Evolutionary conservation across 2,113 vertebrate species (phyloP), one percentile per base, ranked within the genome.

Genomic region (Dendropsophus ebraccatus): DNA sequence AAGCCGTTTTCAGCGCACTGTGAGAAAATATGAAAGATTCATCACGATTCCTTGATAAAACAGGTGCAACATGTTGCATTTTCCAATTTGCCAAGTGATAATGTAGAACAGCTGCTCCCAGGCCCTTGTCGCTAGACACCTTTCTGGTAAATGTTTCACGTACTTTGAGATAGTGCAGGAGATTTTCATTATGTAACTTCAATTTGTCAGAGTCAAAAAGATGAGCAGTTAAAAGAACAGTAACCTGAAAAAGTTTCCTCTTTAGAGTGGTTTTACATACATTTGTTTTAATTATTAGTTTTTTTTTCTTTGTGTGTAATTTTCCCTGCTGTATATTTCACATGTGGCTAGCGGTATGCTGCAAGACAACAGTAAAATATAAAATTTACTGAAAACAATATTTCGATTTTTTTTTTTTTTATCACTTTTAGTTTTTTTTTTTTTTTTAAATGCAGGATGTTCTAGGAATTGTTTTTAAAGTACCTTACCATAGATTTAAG

Each of bases 31-130:
- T 70, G 32, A 82, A 47, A 19, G 25, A 69, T 70, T 70, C 45
- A 54, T 37, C 52, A 56, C 16, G 41, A 23, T 23, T 83, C 54
- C 28, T 54, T 41, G 28, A n/a, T 70, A 37, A 70, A 72, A 45
- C 67, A 72, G 81, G 30, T 54, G 67, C 67, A 54, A 56, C 47
- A 83, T 83, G 47, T 73, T 69, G 67, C 19, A 52, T 25, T 35
- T 65, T 47, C 76, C 14, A 58, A 65, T 62, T 80, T 81, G n/a
- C 21, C 37, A 81, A 37, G 65, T 41, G 81, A 72, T 52, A 72
- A 52, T 37, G 47, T 50, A 23, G 60, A 69, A 54, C 81, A 83
- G 47, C 30, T 83, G 65, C 47, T 82, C n/a, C 50, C 65, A n/a
- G 65, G 65, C 47, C 35, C 28, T 17, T n/a, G 41, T 28, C 9